Conservation (phyloP, 2,888 invertebrate species). For the Macrophya alboannulata region DNA sequence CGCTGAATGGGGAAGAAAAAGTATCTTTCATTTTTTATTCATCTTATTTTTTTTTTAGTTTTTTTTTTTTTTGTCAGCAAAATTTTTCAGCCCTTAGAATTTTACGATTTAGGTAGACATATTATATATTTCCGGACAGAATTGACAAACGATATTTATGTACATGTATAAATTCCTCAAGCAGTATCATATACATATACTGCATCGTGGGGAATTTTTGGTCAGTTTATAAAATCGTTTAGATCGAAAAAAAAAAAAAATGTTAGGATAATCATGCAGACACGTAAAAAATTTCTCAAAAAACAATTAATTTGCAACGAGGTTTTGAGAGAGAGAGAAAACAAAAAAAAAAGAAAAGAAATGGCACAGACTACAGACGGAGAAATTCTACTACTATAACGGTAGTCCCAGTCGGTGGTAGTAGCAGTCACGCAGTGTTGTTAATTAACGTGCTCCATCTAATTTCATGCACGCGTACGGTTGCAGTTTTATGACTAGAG, state of each 20-base stretch:
- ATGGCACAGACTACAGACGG: not conserved
- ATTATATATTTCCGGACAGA: constrained; percentile 29
- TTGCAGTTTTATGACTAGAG: constrained; percentile 28
- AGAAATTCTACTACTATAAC: not conserved
- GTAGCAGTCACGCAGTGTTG: constrained; percentile 27
- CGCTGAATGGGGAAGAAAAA: not conserved
- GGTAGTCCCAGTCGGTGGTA: not conserved
- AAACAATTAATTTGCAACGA: not conserved
- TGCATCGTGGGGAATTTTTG: not conserved
- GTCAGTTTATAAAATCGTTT: constrained; percentile 6
- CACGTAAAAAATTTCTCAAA: not conserved
- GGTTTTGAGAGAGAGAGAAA: not conserved
- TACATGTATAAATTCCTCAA: not conserved
- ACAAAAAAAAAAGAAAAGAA: not conserved
- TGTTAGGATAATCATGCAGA: not conserved
- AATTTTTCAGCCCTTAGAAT: constrained; percentile 21
- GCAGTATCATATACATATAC: too few species aligned
- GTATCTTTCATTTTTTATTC: too few species aligned
- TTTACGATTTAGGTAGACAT: constrained; percentile 15
- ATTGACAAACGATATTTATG: constrained; percentile 33
- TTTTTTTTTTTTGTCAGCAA: constrained; percentile 17
- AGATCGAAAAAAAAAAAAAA: not conserved
- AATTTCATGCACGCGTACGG: constrained; percentile 44
- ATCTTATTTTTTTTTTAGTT: too few species aligned
- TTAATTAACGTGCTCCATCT: constrained; percentile 48